phyloP scores from a whole-genome alignment of 2,113 vertebrate species.

The Colaptes auratus region DNA sequence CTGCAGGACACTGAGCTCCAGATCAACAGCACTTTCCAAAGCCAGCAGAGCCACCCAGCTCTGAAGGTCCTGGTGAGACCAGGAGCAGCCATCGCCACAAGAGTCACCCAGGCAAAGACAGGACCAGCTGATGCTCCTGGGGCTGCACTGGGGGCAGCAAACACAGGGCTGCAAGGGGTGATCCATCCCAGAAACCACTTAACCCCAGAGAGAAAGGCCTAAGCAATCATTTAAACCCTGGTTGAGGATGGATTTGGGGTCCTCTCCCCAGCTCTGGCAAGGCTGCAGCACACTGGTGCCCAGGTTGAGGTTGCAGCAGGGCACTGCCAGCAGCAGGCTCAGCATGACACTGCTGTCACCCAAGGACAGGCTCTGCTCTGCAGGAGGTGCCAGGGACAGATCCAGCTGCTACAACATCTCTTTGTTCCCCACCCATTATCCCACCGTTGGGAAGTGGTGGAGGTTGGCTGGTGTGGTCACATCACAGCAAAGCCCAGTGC shows the following conservation, averaged over 20 bases:
- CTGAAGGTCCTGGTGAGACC: background rate
- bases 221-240: background rate
- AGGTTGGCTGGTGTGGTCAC: background rate
- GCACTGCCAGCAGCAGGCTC: background rate
- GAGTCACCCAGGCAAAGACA: accelerated
- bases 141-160: background rate
- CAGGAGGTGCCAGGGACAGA: background rate
- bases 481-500: background rate
- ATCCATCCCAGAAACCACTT: background rate
- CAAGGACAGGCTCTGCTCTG: background rate
- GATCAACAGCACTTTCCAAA: background rate
- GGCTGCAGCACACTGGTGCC: accelerated
- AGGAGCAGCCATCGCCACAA: background rate
- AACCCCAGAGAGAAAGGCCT: background rate
- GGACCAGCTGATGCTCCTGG: accelerated
- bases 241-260: background rate
- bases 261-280: background rate
- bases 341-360: accelerated
- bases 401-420: background rate
- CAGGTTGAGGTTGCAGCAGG: background rate
- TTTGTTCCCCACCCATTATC: background rate
- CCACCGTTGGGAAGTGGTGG: background rate
- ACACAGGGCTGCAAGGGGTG: background rate
- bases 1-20: background rate
- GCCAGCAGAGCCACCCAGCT: background rate